Percentiles rank a stretch among this genome's conserved stretches.
These are phyloP conservation scores for Selene dorsalis DNA, from an alignment of 2,797 vertebrate species.

Conservation along the genomic window DNA sequence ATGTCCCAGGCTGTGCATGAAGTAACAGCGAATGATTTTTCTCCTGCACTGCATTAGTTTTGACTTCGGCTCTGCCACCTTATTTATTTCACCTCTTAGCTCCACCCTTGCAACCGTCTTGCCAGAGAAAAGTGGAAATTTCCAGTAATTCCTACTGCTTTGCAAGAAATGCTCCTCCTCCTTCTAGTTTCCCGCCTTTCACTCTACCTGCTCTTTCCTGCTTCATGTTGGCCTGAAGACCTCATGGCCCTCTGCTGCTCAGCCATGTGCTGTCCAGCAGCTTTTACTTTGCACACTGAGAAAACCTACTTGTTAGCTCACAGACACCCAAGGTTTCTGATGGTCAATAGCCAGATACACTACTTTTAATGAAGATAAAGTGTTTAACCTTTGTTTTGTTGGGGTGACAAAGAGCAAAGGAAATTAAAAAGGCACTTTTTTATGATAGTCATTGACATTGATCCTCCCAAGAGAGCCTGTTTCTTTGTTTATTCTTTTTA, in stretches of 20 bases:
- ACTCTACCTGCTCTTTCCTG: slow-evolving; percentile 79
- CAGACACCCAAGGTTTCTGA: neutral
- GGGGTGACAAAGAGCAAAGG: neutral
- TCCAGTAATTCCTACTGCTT: slow-evolving; percentile 83
- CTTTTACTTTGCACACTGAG: slow-evolving; percentile 17
- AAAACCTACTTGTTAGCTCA: neutral
- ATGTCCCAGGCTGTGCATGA: neutral
- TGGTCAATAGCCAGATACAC: neutral
- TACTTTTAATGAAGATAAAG: neutral
- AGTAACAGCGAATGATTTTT: slow-evolving; percentile 6
- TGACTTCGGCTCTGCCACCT: slow-evolving; percentile 51
- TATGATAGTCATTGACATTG: neutral
- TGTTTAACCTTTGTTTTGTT: neutral
- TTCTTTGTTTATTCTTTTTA: slow-evolving; percentile 38
- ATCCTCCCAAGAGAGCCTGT: slow-evolving; percentile 11
- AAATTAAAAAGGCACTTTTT: neutral
- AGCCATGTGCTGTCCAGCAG: slow-evolving; percentile 13
- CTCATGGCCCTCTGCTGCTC: slow-evolving; percentile 57
- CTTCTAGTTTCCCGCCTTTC: slow-evolving; percentile 77
- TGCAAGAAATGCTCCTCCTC: slow-evolving; percentile 75
- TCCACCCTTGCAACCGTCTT: slow-evolving; percentile 72
- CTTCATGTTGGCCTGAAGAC: slow-evolving; percentile 47
- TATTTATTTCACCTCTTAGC: slow-evolving; percentile 75
- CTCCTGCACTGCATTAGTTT: slow-evolving; percentile 14
- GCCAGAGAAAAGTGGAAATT: slow-evolving; percentile 86